A percentile compares a stretch with the other conserved stretches of the same genome.
These are phyloP conservation scores for Hipparchia semele DNA, from an alignment of 2,888 invertebrate genomes.

Conservation along the genomic window DNA sequence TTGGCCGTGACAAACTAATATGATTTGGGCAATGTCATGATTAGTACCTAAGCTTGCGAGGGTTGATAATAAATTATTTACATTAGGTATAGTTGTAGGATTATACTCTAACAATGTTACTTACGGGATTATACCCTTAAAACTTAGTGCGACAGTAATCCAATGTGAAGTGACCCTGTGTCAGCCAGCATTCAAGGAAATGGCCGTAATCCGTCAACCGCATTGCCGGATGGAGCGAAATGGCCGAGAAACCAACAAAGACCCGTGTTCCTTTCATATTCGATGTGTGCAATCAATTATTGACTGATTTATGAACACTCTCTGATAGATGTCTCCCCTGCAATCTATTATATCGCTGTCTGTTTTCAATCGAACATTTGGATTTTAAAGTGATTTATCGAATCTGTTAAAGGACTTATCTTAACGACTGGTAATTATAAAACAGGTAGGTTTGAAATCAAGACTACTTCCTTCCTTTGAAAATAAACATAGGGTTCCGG, in stretches of 20 bases:
- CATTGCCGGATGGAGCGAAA: constrained; percentile 24
- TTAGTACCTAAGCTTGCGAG: neutral
- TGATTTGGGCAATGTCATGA: too few species aligned
- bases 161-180: constrained; percentile 12
- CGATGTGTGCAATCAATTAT: constrained; percentile 6
- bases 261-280: constrained; percentile 6
- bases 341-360: neutral
- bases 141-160: neutral
- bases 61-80: too few species aligned
- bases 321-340: constrained; percentile 3
- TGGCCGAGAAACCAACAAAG: constrained; percentile 21
- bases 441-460: neutral
- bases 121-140: neutral
- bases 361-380: neutral
- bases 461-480: too few species aligned
- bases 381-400: neutral
- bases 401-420: neutral
- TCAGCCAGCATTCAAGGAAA: constrained; percentile 11
- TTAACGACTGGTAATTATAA: neutral
- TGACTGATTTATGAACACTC: constrained; percentile 3
- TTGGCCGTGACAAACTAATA: too few species aligned
- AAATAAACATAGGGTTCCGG: too few species aligned
- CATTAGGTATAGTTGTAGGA: neutral
- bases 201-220: constrained; percentile 28
- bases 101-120: neutral